Percentiles rank a stretch among this genome's conserved stretches.
Evolutionary conservation across 1,140 invertebrate species (phyloP).

Genomic region (Schlechtendalia chinensis): DNA sequence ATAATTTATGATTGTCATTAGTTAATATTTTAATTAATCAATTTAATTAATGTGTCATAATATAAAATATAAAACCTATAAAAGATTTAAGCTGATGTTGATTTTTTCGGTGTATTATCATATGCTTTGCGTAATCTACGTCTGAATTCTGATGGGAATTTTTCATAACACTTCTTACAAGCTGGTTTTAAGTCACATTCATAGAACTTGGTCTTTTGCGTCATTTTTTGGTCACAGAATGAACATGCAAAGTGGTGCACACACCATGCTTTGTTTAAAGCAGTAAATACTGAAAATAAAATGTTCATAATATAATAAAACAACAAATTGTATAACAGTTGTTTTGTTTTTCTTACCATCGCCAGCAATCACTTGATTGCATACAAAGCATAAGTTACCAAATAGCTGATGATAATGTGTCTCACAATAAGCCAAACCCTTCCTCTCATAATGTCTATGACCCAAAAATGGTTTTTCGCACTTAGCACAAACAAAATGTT

Average conservation of each 20-base stretch:
- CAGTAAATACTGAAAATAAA: slow-evolving; percentile 84
- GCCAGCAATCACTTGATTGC: slow-evolving; percentile 95
- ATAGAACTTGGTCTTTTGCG: slow-evolving; percentile 98
- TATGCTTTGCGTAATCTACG: slow-evolving; percentile 79
- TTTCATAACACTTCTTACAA: slow-evolving; percentile 98
- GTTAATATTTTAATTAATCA: slow-evolving; percentile 10
- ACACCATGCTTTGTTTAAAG: slow-evolving; percentile 99
- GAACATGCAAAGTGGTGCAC: slow-evolving; percentile 98
- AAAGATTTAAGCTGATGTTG: slow-evolving; percentile 28
- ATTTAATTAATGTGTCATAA: neutral
- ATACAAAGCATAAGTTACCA: slow-evolving; percentile 97
- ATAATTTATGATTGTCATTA: slow-evolving; percentile 34
- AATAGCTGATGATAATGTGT: slow-evolving; percentile 99
- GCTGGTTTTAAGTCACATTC: slow-evolving; percentile 98
- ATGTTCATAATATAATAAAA: slow-evolving; percentile 27
- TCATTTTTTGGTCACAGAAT: slow-evolving; percentile 95
- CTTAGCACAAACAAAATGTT: slow-evolving; percentile 99
- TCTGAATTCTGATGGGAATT: slow-evolving; percentile 90
- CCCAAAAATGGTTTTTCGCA: slow-evolving; percentile 99
- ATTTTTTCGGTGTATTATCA: slow-evolving; percentile 58
- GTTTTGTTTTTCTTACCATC: slow-evolving; percentile 72
- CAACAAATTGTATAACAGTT: neutral
- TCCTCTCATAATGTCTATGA: slow-evolving; percentile 98
- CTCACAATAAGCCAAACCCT: slow-evolving; percentile 98
- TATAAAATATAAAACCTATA: slow-evolving; percentile 19